phyloP scores from a whole-genome alignment of 1,140 invertebrate species.

The Vanessa atalanta region DNA sequence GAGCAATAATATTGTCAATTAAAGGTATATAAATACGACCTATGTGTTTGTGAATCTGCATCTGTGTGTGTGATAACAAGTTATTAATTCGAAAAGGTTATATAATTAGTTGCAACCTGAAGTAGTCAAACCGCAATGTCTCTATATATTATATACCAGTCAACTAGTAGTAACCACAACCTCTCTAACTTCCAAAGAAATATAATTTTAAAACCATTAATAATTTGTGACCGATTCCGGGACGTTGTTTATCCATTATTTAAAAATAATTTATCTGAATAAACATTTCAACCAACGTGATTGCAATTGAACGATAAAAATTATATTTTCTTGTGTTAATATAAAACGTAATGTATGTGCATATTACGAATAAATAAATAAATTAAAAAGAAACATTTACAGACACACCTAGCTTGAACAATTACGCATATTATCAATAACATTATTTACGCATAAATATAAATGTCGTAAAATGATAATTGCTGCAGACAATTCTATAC shows the following conservation, averaged over 20 bases:
- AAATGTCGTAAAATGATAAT: not conserved
- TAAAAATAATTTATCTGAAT: conserved; percentile 13
- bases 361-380: conserved; percentile 27
- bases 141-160: not conserved
- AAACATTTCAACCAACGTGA: conserved; percentile 3
- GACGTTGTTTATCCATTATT: conserved; percentile 7
- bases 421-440: conserved; percentile 22
- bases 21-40: not conserved
- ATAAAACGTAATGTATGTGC: conserved; percentile 8
- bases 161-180: not conserved
- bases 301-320: conserved; percentile 13
- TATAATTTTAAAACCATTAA: conserved; percentile 11
- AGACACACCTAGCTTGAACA: conserved; percentile 31
- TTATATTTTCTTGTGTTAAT: not conserved
- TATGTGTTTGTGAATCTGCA: not conserved
- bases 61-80: conserved; percentile 2
- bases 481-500: not conserved
- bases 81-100: conserved; percentile 6
- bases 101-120: not conserved
- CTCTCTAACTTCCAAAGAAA: not conserved
- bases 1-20: not conserved
- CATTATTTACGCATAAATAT: conserved; percentile 22
- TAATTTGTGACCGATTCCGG: not conserved
- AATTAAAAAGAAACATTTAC: conserved; percentile 33
- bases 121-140: not conserved